Evolutionary conservation across 2,888 invertebrate species (phyloP), one percentile per base, ranked within the genome.

Genomic region (Ormyrus rosae): DNA sequence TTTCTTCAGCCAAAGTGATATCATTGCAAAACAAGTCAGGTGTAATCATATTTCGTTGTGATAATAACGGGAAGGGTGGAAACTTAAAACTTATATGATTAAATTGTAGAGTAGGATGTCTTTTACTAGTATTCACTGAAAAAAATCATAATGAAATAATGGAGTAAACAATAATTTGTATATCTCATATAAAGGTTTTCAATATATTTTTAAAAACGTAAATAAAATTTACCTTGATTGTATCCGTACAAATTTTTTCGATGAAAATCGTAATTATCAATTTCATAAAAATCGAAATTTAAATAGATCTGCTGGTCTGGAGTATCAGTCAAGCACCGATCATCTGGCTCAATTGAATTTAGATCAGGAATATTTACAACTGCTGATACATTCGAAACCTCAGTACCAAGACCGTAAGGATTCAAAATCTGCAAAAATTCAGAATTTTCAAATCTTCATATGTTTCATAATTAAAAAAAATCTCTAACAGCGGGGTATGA

Each of bases 251-350:
- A 92, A 13, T 94, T 93, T 2, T 94, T 92, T 63, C 94, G 93
- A 88, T 97, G 96, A 88, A 95, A 97, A 83, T 95, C 94, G 0
- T 95, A 94, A 90, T 97, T 97, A 88, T 97, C 94, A 84, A 96
- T 94, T 10, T 93, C 92, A 86, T 97, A 96, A 91, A 97, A 97
- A 87, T 98, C 97, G 84, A 97, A 97, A 0, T 95, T 94, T n/a
- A 98, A 91, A 87, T 95, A 97, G 91, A 96, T 96, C 88, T 96
- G 95, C 85, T 94, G 94, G 86, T 97, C 97, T 0, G 51, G 19
- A 19, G 13, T 13, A 51, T 8, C 19, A 2, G 7, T 51, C 6
- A 48, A 5, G 10, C 48, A 69, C 13, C 13, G 7, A 9, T 48
- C 19, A n/a, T 51, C 48, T 8, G 58, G 45, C 6, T 19, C 13